Percentiles rank a stretch among this genome's conserved stretches.
Conservation (phyloP, 2,113 vertebrate species). For the Apteryx owenii region DNA sequence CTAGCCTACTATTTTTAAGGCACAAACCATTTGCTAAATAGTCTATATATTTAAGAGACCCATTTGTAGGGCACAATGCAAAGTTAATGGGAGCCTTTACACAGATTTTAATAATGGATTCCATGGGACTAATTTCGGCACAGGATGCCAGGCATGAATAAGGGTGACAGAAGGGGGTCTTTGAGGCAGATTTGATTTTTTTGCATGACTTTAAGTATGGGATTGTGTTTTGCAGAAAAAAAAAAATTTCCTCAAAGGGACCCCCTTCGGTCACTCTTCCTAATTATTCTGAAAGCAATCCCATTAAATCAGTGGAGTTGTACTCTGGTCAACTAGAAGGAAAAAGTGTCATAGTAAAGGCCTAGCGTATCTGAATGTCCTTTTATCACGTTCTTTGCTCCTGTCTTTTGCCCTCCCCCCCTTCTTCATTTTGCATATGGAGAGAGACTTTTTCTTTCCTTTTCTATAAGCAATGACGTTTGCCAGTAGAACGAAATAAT, state of each 20-base stretch:
- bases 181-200: neutral
- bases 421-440: neutral
- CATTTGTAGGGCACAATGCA: slow-evolving; percentile 29
- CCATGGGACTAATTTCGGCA: neutral
- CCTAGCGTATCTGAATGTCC: neutral
- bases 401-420: neutral
- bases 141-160: neutral
- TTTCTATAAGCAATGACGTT: neutral
- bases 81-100: slow-evolving; percentile 27
- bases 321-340: neutral
- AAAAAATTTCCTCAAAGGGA: neutral
- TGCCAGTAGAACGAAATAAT: neutral
- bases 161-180: neutral
- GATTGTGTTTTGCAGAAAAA: neutral
- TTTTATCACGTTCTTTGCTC: neutral
- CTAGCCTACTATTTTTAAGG: slow-evolving; percentile 21
- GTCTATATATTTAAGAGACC: neutral
- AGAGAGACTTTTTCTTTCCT: neutral
- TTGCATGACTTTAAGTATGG: neutral
- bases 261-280: neutral
- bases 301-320: neutral
- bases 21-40: slow-evolving; percentile 21
- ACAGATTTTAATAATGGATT: slow-evolving; percentile 42
- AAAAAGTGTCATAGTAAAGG: neutral
- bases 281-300: neutral